Evolutionary conservation across 1,140 invertebrate genomes (phyloP).

Genomic region (Triops cancriformis): DNA sequence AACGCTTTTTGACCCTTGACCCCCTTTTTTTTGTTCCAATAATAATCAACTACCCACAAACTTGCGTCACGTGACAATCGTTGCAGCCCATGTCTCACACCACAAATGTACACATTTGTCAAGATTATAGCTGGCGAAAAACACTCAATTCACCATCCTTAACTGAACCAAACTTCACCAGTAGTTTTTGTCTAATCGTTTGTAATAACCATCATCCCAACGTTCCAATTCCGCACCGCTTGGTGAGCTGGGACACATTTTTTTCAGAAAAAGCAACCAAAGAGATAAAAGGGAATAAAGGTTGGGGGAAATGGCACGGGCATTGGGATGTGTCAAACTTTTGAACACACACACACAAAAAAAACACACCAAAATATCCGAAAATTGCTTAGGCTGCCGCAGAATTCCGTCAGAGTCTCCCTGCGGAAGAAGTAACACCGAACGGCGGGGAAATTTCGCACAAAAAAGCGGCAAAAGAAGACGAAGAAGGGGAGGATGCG

Average conservation of each 20-base stretch:
- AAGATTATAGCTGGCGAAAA: not conserved
- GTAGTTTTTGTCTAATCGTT: not conserved
- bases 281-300: no score
- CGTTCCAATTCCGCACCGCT: not conserved
- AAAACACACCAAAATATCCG: not conserved
- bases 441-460: not conserved
- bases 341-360: not conserved
- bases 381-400: constrained; percentile 9
- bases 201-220: not conserved
- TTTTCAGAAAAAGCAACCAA: not conserved
- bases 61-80: not conserved
- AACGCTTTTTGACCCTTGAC: not conserved
- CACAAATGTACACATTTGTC: not conserved
- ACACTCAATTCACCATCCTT: not conserved
- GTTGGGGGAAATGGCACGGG: constrained; percentile 5
- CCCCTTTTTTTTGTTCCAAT: not conserved
- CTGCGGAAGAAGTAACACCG: not conserved
- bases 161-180: not conserved
- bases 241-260: not conserved
- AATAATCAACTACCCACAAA: not conserved
- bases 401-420: not conserved
- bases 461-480: not conserved
- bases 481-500: not conserved
- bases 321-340: not conserved
- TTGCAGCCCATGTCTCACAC: not conserved